Conservation (phyloP, 1,140 invertebrate genomes). For the Pteromalus puparum region DNA sequence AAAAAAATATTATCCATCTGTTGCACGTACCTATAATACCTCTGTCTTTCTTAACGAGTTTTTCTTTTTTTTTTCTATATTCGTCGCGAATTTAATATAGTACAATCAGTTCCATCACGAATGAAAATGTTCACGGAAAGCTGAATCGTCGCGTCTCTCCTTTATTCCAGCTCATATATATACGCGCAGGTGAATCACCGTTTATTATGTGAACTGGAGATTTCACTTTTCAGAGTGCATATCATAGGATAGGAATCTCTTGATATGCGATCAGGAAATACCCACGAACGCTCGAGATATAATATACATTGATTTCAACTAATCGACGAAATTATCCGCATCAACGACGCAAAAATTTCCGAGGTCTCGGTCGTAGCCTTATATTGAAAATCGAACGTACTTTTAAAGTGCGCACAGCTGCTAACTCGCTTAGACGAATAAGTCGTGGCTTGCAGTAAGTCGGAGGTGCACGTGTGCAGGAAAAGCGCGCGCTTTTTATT, state of each 20-base stretch:
- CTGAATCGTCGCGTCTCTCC: neutral
- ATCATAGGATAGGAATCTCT: neutral
- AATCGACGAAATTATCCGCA: too few species aligned
- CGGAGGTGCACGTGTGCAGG: neutral
- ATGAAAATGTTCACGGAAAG: too few species aligned
- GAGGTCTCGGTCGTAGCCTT: too few species aligned
- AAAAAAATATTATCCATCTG: neutral
- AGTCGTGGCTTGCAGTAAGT: neutral
- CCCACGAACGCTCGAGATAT: too few species aligned
- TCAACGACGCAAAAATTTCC: too few species aligned
- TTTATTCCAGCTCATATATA: too few species aligned
- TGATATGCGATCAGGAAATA: neutral
- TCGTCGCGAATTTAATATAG: too few species aligned
- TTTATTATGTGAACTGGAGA: neutral
- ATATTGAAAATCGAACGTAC: constrained; percentile 7
- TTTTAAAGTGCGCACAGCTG: neutral
- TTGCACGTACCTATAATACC: neutral
- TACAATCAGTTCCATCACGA: too few species aligned
- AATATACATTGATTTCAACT: too few species aligned
- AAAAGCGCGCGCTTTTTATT: neutral
- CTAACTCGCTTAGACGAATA: neutral
- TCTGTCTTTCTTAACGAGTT: neutral
- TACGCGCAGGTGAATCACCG: neutral
- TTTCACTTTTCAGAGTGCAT: neutral
- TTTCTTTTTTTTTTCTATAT: neutral